Base-by-base conservation (phyloP, 2,797 vertebrate species). In the Gallirallus australis region DNA sequence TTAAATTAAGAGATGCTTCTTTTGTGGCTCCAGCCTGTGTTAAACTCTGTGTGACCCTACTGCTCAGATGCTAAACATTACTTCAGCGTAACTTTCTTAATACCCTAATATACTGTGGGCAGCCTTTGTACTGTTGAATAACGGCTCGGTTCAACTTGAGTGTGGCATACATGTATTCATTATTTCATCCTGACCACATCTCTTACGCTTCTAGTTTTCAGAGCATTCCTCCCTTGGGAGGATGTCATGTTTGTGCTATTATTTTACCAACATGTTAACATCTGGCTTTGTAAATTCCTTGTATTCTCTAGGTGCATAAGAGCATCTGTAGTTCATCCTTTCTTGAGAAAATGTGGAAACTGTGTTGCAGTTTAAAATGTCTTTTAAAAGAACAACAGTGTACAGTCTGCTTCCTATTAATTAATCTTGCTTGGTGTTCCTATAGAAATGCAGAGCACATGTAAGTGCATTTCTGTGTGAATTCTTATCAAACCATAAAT, bases 241-340 rank as follows among this genome's bases (percentile, higher is more conserved):
- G 73, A 70, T 48, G 83, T 81, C 4, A 19, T 65, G 45, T 69
- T 79, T 90, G 69, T 65, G 47, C 85, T 93, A 14, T 84, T 86
- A 69, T 90, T 94, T 96, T 94, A 91, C 86, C 66, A 93, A 71
- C 27, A 17, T 53, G 52, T 84, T 93, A 93, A 90, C 91, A 96
- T 92, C 76, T 91, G 94, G 82, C 69, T 93, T 42, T 79, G 72
- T 70, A 81, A 96, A 95, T 95, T 88, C 82, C 19, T 86, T 47
- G 12, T 96, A 89, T 65, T 91, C 76, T 95, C 72, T 81, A 86
- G 92, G 72, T 93, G 61, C 50, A 2, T 39, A 52, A 66, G n/a
- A 90, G 50, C 79, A 94, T 93, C 79, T 93, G 70, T 53, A 94
- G 76, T 82, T 96, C 87, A 79, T 90, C 69, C 59, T 88, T 95